Conservation (phyloP, 2,797 vertebrate species). For the Chlorospingus semifuscus region DNA sequence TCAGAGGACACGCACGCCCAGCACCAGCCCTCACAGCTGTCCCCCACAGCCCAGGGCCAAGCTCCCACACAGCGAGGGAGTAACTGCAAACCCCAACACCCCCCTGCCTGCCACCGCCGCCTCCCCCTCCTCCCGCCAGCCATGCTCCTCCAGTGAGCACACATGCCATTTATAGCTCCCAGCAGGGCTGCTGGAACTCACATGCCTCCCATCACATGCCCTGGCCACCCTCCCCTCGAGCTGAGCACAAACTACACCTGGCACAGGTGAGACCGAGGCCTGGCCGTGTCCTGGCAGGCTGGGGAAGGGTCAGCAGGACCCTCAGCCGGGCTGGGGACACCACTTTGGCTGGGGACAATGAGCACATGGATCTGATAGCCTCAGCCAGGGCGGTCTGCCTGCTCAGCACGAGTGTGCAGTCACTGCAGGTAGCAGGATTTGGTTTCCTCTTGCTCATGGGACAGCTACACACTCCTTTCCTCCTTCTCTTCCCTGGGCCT, state of each 20-base stretch:
- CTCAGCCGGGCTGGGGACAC: not conserved
- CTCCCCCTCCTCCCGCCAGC: conserved; percentile 8
- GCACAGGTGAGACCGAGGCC: not conserved
- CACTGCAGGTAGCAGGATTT: not conserved
- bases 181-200: conserved; percentile 31
- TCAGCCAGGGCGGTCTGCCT: fast-evolving
- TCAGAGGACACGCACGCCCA: not conserved
- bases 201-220: conserved; percentile 60
- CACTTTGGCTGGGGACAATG: not conserved
- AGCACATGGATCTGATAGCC: fast-evolving
- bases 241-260: conserved; percentile 1
- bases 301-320: not conserved
- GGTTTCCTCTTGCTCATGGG: not conserved
- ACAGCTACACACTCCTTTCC: not conserved
- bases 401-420: fast-evolving
- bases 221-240: not conserved
- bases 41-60: not conserved
- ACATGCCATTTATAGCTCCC: conserved; percentile 64
- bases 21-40: not conserved
- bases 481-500: not conserved
- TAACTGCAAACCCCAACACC: not conserved
- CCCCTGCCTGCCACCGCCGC: not conserved
- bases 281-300: fast-evolving
- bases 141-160: conserved; percentile 60
- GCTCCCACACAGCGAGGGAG: not conserved